Evolutionary conservation across 2,888 invertebrate species (phyloP).

Genomic region (Stenolophus ochropezus): DNA sequence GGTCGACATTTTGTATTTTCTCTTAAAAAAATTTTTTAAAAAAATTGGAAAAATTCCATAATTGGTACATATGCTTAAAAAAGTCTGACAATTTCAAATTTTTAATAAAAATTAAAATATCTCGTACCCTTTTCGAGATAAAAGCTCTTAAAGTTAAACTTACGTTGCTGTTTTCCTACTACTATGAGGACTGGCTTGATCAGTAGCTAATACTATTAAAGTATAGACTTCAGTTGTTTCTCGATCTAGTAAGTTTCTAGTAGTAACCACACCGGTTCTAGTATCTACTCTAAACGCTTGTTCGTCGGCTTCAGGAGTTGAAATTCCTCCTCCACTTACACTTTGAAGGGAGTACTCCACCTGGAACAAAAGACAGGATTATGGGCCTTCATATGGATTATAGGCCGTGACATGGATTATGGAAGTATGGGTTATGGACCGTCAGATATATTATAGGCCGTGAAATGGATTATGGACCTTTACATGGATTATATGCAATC

Average conservation of each 20-base stretch:
- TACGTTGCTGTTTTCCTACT: slow-evolving; percentile 85
- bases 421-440: no score
- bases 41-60: not conserved
- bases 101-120: not conserved
- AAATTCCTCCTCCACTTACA: slow-evolving; percentile 79
- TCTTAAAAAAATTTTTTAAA: not conserved
- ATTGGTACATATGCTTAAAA: not conserved
- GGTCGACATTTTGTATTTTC: not conserved
- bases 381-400: no score
- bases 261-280: slow-evolving; percentile 89
- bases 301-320: slow-evolving; percentile 80
- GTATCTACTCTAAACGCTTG: slow-evolving; percentile 91
- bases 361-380: no score
- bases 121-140: not conserved
- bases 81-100: not conserved
- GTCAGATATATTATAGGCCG: no score
- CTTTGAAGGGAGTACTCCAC: slow-evolving; percentile 87
- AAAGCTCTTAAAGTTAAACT: slow-evolving; percentile 60
- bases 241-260: slow-evolving; percentile 87
- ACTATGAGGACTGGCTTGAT: slow-evolving; percentile 87
- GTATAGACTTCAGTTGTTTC: slow-evolving; percentile 91
- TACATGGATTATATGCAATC: no score
- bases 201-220: slow-evolving; percentile 88
- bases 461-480: no score
- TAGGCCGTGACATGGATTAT: no score